phyloP scores from a whole-genome alignment of 2,113 vertebrate species.

The Bostrychus sinensis region DNA sequence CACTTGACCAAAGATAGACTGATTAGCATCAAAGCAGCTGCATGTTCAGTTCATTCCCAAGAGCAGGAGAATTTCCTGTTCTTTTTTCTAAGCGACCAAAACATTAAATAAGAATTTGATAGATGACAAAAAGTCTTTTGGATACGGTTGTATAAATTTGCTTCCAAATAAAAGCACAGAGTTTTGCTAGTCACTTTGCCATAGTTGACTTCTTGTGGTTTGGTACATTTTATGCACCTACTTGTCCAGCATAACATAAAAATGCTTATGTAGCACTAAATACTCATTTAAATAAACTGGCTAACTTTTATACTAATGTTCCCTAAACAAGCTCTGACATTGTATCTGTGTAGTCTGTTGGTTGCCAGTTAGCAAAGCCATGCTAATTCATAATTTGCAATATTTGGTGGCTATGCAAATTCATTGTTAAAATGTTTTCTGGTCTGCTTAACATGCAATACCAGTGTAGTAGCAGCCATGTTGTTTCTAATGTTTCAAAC shows the following conservation, averaged over 20 bases:
- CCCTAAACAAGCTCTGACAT: no score
- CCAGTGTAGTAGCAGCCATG: neutral
- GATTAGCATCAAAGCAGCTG: neutral
- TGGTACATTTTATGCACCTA: neutral
- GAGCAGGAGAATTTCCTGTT: neutral
- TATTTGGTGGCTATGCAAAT: no score
- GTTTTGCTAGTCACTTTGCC: neutral
- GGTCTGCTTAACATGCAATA: neutral
- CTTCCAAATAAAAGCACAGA: neutral
- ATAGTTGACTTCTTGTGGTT: neutral
- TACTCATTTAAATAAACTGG: no score
- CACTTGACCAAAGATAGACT: constrained; percentile 4
- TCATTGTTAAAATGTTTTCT: neutral
- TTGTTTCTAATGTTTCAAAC: neutral
- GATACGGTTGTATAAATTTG: neutral
- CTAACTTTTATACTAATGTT: no score
- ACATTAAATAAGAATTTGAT: neutral
- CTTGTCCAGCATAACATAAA: neutral
- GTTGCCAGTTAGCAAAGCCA: no score
- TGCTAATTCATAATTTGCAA: no score
- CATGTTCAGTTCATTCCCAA: neutral
- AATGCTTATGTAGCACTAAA: neutral
- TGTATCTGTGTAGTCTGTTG: no score
- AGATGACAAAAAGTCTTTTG: neutral
- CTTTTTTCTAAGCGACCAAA: neutral